Evolutionary conservation across 2,888 invertebrate species (phyloP).

Genomic region (Chrysolina americana): DNA sequence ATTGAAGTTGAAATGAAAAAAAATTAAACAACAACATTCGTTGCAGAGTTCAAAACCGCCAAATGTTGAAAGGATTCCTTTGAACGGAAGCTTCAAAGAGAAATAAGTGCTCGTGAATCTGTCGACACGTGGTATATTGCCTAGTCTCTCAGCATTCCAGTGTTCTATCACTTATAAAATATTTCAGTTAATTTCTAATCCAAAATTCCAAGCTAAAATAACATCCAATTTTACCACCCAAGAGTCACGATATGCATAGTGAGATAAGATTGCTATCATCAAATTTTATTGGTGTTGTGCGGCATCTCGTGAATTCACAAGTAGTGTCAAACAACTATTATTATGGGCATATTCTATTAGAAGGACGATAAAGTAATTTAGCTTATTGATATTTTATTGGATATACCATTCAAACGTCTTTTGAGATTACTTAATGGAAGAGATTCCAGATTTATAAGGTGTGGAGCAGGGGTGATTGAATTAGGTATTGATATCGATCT

Average conservation of each 20-base stretch:
- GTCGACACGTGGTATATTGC: too few relatives aligned
- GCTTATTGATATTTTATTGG: conserved; percentile 21
- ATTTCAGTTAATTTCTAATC: background rate
- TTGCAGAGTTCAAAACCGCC: too few relatives aligned
- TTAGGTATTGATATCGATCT: background rate
- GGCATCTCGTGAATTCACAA: conserved; percentile 27
- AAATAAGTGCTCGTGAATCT: too few relatives aligned
- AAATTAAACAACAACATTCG: too few relatives aligned
- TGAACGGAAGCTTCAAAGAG: too few relatives aligned
- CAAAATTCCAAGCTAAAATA: conserved; percentile 9
- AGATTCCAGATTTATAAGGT: conserved; percentile 12
- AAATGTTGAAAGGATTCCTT: too few relatives aligned
- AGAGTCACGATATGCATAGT: conserved; percentile 9
- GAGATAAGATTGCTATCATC: conserved; percentile 25
- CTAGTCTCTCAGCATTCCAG: too few relatives aligned
- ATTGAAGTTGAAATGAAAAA: too few relatives aligned
- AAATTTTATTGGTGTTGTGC: conserved; percentile 28
- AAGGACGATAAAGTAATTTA: conserved; percentile 26
- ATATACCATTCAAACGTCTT: conserved; percentile 29
- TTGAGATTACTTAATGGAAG: conserved; percentile 3
- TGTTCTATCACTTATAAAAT: too few relatives aligned
- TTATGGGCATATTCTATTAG: conserved; percentile 22
- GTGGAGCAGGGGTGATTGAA: background rate
- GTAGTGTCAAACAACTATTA: conserved; percentile 26
- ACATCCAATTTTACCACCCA: conserved; percentile 26